Conservation (phyloP, 2,113 vertebrate species). For the Corvus hawaiiensis region DNA sequence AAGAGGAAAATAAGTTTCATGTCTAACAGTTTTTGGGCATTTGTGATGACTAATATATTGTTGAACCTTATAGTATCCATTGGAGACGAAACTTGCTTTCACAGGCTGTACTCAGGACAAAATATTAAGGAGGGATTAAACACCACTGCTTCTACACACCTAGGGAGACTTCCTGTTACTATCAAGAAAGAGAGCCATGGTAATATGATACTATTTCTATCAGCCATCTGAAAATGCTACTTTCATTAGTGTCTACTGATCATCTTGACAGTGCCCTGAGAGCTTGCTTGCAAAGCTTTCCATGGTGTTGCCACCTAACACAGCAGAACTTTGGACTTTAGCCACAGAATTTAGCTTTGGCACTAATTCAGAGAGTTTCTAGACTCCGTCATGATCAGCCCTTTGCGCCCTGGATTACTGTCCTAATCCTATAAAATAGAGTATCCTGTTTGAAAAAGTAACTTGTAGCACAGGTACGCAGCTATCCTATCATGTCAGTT, state of each 20-base stretch:
- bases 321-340: background rate
- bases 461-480: background rate
- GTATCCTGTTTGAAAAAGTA: background rate
- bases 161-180: background rate
- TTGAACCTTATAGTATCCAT: background rate
- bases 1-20: background rate
- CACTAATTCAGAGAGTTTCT: background rate
- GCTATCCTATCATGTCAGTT: background rate
- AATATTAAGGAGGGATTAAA: background rate
- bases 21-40: background rate
- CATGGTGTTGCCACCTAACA: background rate
- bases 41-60: background rate
- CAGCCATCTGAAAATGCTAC: background rate
- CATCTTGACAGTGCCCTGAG: background rate
- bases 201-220: background rate
- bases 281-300: background rate
- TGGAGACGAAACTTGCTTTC: background rate
- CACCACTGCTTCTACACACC: background rate
- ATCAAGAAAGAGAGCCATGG: background rate
- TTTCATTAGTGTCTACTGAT: background rate
- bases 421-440: background rate
- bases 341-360: background rate
- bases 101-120: background rate
- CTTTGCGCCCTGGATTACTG: background rate
- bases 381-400: background rate